Evolutionary conservation across 2,113 vertebrate species (phyloP).

Genomic region (Myiopsitta monachus): DNA sequence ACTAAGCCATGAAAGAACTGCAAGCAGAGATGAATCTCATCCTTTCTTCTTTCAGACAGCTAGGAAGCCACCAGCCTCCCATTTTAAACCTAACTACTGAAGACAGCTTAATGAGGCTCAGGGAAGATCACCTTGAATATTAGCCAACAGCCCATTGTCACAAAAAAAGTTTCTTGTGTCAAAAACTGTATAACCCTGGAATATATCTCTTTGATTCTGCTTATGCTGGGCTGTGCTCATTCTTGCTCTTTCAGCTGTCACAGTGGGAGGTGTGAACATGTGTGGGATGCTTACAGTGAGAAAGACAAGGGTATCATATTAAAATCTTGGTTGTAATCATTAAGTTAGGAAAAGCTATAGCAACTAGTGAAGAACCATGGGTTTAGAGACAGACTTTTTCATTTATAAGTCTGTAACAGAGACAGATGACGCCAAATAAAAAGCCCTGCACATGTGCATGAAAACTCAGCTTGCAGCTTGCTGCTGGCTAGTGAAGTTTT

Average conservation of each 20-base stretch:
- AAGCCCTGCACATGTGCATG: not conserved
- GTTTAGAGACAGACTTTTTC: not conserved
- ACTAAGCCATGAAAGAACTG: slow-evolving; percentile 11
- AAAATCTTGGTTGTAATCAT: not conserved
- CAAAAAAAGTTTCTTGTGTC: not conserved
- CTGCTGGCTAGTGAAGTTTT: not conserved
- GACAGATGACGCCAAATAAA: not conserved
- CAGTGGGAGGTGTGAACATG: not conserved
- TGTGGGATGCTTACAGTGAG: not conserved
- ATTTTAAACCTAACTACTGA: not conserved
- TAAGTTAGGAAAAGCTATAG: not conserved
- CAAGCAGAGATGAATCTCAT: slow-evolving; percentile 13
- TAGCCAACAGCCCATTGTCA: slow-evolving; percentile 21
- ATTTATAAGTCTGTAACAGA: not conserved
- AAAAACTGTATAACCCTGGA: not conserved
- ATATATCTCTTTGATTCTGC: slow-evolving; percentile 20
- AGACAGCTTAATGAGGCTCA: slow-evolving; percentile 19
- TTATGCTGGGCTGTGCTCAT: not conserved
- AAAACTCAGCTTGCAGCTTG: not conserved
- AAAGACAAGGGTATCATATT: not conserved
- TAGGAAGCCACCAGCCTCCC: slow-evolving; percentile 9
- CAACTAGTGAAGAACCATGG: not conserved
- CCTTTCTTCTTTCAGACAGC: slow-evolving; percentile 8
- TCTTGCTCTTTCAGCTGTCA: not conserved
- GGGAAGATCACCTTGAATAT: slow-evolving; percentile 18